These are phyloP conservation scores for Alentia gelatinosa DNA, from an alignment of 2,888 invertebrate species.

Conservation along the genomic window DNA sequence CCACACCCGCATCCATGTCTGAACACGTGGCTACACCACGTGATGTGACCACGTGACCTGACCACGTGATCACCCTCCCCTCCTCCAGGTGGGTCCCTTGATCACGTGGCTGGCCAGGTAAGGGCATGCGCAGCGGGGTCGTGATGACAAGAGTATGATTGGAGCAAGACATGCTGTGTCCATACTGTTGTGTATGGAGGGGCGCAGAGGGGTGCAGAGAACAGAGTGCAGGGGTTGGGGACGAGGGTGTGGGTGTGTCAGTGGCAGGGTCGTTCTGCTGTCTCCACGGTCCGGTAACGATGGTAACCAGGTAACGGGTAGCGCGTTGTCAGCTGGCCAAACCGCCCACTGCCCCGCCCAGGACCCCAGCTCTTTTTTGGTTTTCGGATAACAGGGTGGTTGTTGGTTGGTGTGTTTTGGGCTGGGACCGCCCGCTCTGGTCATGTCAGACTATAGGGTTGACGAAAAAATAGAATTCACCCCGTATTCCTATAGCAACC, in stretches of 20 bases:
- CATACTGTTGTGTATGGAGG: not conserved
- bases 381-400: too few species aligned
- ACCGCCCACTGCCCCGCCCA: not conserved
- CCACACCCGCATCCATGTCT: too few species aligned
- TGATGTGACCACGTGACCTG: not conserved
- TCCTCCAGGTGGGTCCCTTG: not conserved
- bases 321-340: not conserved
- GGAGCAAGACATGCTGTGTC: not conserved
- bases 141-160: not conserved
- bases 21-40: not conserved
- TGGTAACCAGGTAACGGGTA: not conserved
- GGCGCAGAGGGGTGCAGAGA: not conserved
- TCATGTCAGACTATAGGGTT: too few species aligned
- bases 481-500: too few species aligned
- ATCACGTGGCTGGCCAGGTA: not conserved
- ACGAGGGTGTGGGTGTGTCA: not conserved
- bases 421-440: too few species aligned
- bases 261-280: too few species aligned
- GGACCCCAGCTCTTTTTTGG: not conserved
- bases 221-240: not conserved
- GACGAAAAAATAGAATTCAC: too few species aligned
- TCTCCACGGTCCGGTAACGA: not conserved
- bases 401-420: too few species aligned
- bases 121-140: not conserved
- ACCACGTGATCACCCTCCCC: not conserved